Evolutionary conservation across 2,113 vertebrate species (phyloP), one percentile per base, ranked within the genome.

Genomic region (Corapipo altera): DNA sequence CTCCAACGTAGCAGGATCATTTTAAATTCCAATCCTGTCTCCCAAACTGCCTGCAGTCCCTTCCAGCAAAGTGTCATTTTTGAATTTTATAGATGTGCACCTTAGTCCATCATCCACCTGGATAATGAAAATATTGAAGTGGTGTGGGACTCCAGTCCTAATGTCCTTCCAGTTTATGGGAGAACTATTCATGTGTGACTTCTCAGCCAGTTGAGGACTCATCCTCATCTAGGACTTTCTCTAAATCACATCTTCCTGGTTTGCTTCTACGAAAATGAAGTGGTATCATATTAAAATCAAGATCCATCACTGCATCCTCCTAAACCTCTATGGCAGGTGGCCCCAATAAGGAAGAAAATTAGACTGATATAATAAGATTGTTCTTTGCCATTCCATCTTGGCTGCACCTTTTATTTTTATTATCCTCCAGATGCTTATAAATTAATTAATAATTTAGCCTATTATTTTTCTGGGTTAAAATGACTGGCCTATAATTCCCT

Each of bases 81-180:
- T 86, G 92, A 85, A 85, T 94, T 95, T 97, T 96, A 97, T 96
- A 82, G 96, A 96, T 94, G 81, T 70, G 70, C 81, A 58, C 87
- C 93, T 93, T 83, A 89, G 66, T 94, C 87, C 93, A 96, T 95
- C 95, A 93, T 91, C 91, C 93, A 93, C 89, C 43, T 15, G 33
- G 91, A 85, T 96, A 95, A 97, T 95, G 94, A 96, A 96, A 96
- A 96, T 95, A 89, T 61, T 95, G 89, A 93, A 92, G 94, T 44
- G 81, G 44, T 65, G 44, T 76, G 62, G 66, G 58, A 28, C 91
- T 96, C 74, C 62, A 95, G 33, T 85, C 71, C 84, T 61, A 89
- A 72, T 79, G 96, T 58, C 94, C 87, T 97, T 94, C 89, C 77
- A 87, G 41, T 91, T 89, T 94, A 93, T 73, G 87, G 91, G 81